Conservation (phyloP, 2,888 invertebrate species). For the Cephus runcator region DNA sequence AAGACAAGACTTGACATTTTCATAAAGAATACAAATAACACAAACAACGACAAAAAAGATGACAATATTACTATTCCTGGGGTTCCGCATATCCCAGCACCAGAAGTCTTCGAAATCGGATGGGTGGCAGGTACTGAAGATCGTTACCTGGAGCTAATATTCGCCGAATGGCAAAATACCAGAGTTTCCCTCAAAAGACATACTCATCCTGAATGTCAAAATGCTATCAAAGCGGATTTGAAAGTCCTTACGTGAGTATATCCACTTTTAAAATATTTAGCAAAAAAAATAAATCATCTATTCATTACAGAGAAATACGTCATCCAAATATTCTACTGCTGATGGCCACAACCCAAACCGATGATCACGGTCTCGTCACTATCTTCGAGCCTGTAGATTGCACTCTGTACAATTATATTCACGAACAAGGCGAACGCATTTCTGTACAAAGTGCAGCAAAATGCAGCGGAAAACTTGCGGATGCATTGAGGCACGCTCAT, state of each 20-base stretch:
- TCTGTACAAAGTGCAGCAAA: slow-evolving; percentile 48
- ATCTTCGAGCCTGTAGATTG: slow-evolving; percentile 54
- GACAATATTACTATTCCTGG: slow-evolving; percentile 30
- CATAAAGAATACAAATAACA: slow-evolving; percentile 34
- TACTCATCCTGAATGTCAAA: slow-evolving; percentile 45
- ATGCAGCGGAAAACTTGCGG: slow-evolving; percentile 48
- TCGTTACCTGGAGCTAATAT: slow-evolving; percentile 50
- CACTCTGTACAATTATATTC: slow-evolving; percentile 52
- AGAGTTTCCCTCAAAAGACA: slow-evolving; percentile 49
- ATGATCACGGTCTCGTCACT: slow-evolving; percentile 48
- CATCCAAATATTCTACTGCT: slow-evolving; percentile 52
- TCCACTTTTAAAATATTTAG: neutral
- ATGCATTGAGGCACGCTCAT: slow-evolving; percentile 49
- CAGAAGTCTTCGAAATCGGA: slow-evolving; percentile 55
- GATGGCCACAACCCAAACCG: slow-evolving; percentile 51
- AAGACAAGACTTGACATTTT: slow-evolving; percentile 35
- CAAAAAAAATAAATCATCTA: slow-evolving; percentile 6
- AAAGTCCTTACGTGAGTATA: slow-evolving; percentile 46
- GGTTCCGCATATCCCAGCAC: slow-evolving; percentile 41
- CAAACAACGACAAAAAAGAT: slow-evolving; percentile 26
- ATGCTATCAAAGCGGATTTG: slow-evolving; percentile 48
- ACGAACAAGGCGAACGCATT: slow-evolving; percentile 52
- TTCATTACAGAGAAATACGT: slow-evolving; percentile 44
- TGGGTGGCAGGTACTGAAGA: slow-evolving; percentile 54
- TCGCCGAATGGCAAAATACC: slow-evolving; percentile 55